These are phyloP conservation scores for Drosophila arizonae DNA, from an alignment of 1,140 invertebrate genomes.

Conservation along the genomic window DNA sequence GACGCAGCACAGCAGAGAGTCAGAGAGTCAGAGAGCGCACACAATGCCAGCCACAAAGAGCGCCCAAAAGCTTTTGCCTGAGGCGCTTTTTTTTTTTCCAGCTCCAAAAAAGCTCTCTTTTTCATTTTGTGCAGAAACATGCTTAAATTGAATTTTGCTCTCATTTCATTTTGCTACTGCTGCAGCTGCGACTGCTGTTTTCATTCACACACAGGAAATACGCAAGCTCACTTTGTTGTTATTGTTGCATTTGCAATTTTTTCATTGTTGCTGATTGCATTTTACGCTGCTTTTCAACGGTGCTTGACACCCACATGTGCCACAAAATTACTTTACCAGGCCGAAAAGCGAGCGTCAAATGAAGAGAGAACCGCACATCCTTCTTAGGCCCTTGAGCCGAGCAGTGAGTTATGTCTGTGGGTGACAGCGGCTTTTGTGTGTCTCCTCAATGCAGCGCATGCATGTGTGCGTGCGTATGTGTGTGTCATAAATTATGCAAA, in stretches of 20 bases:
- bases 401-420: constrained; percentile 34
- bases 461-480: constrained; percentile 17
- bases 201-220: constrained; percentile 77
- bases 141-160: constrained; percentile 21
- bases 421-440: constrained; percentile 24
- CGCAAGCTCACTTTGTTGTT: constrained; percentile 53
- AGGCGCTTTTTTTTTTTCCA: constrained; percentile 17
- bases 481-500: constrained; percentile 68
- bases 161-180: constrained; percentile 19
- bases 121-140: constrained; percentile 17
- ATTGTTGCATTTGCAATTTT: constrained; percentile 59
- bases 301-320: constrained; percentile 69
- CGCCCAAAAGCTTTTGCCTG: constrained; percentile 44
- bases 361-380: background rate
- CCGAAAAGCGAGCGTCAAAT: background rate
- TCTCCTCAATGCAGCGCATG: constrained; percentile 13
- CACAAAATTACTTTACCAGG: constrained; percentile 62
- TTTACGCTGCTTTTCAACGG: constrained; percentile 36
- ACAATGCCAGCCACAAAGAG: constrained; percentile 32
- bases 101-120: constrained; percentile 21
- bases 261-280: constrained; percentile 77
- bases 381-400: constrained; percentile 36
- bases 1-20: constrained; percentile 26
- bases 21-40: constrained; percentile 6
- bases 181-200: constrained; percentile 30